These are phyloP conservation scores for Margarornis squamiger DNA, from an alignment of 2,797 vertebrate genomes.

Conservation along the genomic window DNA sequence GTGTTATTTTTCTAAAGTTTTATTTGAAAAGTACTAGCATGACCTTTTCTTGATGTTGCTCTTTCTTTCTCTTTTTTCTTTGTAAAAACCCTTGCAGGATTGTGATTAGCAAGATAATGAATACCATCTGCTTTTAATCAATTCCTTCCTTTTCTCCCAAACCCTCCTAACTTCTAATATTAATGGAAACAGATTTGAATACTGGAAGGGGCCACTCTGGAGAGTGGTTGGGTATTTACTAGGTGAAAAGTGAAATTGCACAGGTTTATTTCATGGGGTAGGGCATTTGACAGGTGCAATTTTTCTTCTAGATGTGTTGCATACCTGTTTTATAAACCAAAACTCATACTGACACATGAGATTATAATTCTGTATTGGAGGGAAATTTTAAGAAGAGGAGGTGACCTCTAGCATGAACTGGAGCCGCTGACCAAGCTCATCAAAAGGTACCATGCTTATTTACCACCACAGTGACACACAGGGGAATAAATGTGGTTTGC, in stretches of 20 bases:
- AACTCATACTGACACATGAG: slow-evolving; percentile 66
- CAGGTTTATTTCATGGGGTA: slow-evolving; percentile 77
- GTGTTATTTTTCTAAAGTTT: slow-evolving; percentile 64
- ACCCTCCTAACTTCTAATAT: slow-evolving; percentile 77
- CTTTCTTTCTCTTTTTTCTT: slow-evolving; percentile 51
- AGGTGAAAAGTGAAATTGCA: slow-evolving; percentile 80
- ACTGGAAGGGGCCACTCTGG: slow-evolving; percentile 75
- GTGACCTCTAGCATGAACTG: not conserved
- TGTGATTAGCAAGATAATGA: slow-evolving; percentile 82
- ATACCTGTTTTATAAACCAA: slow-evolving; percentile 76
- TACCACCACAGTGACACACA: not conserved
- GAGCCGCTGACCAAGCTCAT: not conserved
- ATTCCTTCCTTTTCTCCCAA: slow-evolving; percentile 78
- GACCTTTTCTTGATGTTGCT: slow-evolving; percentile 71
- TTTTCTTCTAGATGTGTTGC: slow-evolving; percentile 79
- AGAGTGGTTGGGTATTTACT: slow-evolving; percentile 80
- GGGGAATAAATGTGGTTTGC: not conserved
- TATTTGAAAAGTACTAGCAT: slow-evolving; percentile 67
- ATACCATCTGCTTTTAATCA: slow-evolving; percentile 80
- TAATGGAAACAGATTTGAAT: slow-evolving; percentile 81
- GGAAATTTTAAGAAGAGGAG: slow-evolving; percentile 27
- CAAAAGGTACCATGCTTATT: not conserved
- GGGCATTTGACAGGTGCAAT: slow-evolving; percentile 81
- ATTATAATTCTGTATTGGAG: slow-evolving; percentile 60
- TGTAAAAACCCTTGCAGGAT: slow-evolving; percentile 52